phyloP scores from a whole-genome alignment of 35 echinoderm and acorn worm species.

The Apostichopus parvimensis region DNA sequence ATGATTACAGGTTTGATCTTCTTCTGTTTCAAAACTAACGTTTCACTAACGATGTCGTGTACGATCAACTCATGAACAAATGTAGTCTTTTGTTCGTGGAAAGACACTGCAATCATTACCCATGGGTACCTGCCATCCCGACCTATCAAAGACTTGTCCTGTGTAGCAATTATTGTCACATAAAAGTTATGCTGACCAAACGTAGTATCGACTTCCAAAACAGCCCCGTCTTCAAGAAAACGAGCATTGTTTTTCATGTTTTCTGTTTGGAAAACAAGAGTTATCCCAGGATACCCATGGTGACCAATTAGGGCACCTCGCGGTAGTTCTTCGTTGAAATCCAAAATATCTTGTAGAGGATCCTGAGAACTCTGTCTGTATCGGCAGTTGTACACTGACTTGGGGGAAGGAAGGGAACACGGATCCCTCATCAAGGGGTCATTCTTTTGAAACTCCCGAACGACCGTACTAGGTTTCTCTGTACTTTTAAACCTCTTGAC shows the following conservation, averaged over 20 bases:
- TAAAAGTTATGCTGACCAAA: slow-evolving; percentile 41
- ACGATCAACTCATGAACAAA: slow-evolving; percentile 41
- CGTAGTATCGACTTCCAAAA: slow-evolving; percentile 15
- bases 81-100: slow-evolving; percentile 1
- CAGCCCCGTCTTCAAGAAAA: background rate
- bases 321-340: slow-evolving; percentile 22
- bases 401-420: background rate
- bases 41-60: slow-evolving; percentile 20
- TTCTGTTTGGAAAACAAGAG: slow-evolving; percentile 28
- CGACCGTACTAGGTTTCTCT: slow-evolving; percentile 18
- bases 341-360: slow-evolving; percentile 24
- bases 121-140: background rate
- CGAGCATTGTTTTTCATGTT: slow-evolving; percentile 16
- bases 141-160: slow-evolving; percentile 15
- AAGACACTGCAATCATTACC: background rate
- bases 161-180: background rate
- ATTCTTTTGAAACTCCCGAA: background rate
- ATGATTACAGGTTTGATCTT: slow-evolving; percentile 17
- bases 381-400: slow-evolving; percentile 23
- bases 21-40: background rate
- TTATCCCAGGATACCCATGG: slow-evolving; percentile 8
- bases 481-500: background rate
- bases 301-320: slow-evolving; percentile 14
- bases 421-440: slow-evolving; percentile 31
- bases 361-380: background rate